Conservation (phyloP, 2,113 vertebrate species). For the Aramus guarauna region DNA sequence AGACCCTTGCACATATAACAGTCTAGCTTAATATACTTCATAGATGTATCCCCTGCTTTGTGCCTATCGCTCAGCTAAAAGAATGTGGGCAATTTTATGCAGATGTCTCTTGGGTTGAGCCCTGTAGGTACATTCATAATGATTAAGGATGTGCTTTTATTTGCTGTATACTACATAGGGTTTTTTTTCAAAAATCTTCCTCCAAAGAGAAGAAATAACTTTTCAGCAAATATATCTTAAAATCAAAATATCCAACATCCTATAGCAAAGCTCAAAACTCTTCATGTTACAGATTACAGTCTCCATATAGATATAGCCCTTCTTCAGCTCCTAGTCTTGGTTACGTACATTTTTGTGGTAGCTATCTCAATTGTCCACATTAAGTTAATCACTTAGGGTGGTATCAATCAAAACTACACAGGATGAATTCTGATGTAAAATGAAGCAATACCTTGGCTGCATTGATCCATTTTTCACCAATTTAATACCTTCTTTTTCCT, state of each 20-base stretch:
- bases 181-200: neutral
- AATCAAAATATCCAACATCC: neutral
- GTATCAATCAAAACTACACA: neutral
- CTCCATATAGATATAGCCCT: neutral
- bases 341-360: neutral
- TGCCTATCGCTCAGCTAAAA: neutral
- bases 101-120: neutral
- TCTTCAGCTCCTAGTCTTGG: neutral
- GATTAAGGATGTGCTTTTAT: slow-evolving; percentile 32
- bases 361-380: neutral
- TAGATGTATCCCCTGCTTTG: neutral
- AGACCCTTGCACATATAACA: slow-evolving; percentile 31
- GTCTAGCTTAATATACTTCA: slow-evolving; percentile 17
- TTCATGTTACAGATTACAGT: neutral
- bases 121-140: neutral
- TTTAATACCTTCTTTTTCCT: neutral
- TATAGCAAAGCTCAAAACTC: neutral
- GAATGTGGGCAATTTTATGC: neutral
- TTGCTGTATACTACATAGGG: neutral
- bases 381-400: neutral
- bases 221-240: neutral
- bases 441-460: neutral
- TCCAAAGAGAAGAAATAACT: neutral
- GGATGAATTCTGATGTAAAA: neutral
- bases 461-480: neutral